These are phyloP conservation scores for Brachyrhaphis roseni DNA, from an alignment of 2,797 vertebrate species.

Conservation along the genomic window DNA sequence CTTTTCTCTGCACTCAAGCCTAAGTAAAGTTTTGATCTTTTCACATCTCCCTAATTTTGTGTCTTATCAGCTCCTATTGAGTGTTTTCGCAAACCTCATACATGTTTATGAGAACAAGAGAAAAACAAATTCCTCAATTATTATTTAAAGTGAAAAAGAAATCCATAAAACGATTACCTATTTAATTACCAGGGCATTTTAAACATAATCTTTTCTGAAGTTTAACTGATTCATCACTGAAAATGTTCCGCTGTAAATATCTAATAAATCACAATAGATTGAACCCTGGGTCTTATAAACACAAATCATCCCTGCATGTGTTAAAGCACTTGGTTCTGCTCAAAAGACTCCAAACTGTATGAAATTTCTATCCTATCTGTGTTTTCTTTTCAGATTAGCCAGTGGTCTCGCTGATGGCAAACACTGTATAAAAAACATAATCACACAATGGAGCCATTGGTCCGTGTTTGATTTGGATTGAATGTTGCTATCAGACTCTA, in stretches of 20 bases:
- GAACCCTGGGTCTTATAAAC: conserved; percentile 31
- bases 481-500: conserved; percentile 29
- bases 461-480: conserved; percentile 63
- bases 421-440: conserved; percentile 40
- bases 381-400: conserved; percentile 60
- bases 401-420: conserved; percentile 21
- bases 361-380: conserved; percentile 53
- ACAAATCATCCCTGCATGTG: conserved; percentile 35
- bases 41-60: neutral
- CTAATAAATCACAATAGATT: conserved; percentile 30
- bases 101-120: neutral
- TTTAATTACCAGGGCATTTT: neutral
- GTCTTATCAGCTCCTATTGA: neutral
- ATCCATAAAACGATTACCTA: neutral
- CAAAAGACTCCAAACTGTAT: neutral
- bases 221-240: neutral
- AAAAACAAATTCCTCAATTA: neutral
- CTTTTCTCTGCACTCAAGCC: neutral
- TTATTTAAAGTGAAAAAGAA: neutral
- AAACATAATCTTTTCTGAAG: neutral
- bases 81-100: neutral
- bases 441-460: conserved; percentile 51
- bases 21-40: neutral
- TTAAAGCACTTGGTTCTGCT: conserved; percentile 6
- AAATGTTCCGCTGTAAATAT: conserved; percentile 33